Evolutionary conservation across 2,888 invertebrate genomes (phyloP).

Genomic region (Trilocha varians): DNA sequence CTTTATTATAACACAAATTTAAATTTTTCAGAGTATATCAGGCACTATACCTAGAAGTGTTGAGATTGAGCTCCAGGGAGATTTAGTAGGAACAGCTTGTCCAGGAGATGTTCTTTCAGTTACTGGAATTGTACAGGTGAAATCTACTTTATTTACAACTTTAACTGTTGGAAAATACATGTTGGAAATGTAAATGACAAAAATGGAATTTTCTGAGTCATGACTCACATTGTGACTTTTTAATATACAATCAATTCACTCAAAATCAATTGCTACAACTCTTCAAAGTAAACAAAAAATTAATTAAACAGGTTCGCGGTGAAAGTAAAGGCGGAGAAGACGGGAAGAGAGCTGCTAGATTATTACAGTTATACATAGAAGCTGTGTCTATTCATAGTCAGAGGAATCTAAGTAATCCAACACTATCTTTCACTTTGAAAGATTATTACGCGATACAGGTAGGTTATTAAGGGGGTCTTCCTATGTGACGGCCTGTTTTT

Average conservation of each 20-base stretch:
- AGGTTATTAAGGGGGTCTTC: too few species aligned
- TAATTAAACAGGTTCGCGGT: constrained; percentile 71
- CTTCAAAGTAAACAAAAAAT: too few species aligned
- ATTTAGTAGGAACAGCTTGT: constrained; percentile 86
- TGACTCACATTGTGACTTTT: constrained; percentile 2
- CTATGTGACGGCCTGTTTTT: too few species aligned
- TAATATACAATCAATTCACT: too few species aligned
- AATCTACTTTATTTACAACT: too few species aligned
- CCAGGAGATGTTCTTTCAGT: constrained; percentile 92
- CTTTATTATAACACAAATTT: too few species aligned
- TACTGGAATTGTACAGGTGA: constrained; percentile 90
- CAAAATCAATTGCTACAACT: too few species aligned
- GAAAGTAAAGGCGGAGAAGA: constrained; percentile 72
- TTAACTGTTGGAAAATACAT: too few species aligned
- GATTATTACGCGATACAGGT: constrained; percentile 86
- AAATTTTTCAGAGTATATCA: constrained; percentile 70
- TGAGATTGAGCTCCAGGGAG: constrained; percentile 88
- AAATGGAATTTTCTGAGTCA: background rate
- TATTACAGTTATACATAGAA: constrained; percentile 84
- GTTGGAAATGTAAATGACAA: constrained; percentile 7
- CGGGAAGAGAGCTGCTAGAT: constrained; percentile 71
- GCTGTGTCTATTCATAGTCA: constrained; percentile 84
- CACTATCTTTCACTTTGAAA: constrained; percentile 76
- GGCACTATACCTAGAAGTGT: constrained; percentile 84
- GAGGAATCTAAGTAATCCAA: constrained; percentile 75